Evolutionary conservation across 2,888 invertebrate species (phyloP), one percentile per base, ranked within the genome.

Genomic region (Slavum lentiscoides): DNA sequence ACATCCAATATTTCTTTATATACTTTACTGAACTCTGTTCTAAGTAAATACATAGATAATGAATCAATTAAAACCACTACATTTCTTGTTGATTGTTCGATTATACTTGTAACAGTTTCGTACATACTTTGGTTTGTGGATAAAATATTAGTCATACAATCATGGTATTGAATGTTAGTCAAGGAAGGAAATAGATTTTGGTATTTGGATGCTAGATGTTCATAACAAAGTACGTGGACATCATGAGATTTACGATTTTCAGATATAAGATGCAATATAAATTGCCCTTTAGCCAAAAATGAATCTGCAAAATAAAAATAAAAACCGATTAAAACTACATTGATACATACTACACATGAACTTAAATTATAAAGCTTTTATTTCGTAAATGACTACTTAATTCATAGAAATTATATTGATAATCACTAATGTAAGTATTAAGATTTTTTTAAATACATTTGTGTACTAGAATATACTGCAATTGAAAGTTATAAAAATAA

Each of bases 41-140:
- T 55, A 21, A 81, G 67, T 43, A 83, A 64, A 67, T 76, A 76
- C 39, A 81, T 68, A 19, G 83, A 82, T 13, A 83, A 61, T 9
- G 83, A 83, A 76, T 83, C 83, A 43, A 83, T 68, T 58, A 83
- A 67, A 37, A 83, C 21, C 1, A 82, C 59, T 30, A 82, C 15
- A 66, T 82, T 82, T 74, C 37, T 82, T 4, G 70, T 59, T 23
- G 70, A 43, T 55, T 80, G 64, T 55, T 64, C 19, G 19, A 64
- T 62, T 62, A 80, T 64, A 62, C 8, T 58, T 62, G 43, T 23
- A 23, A 70, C 43, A 58, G 23, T 64, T 62, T 80, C 77, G 0
- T 55, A 21, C 53, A 70, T 53, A 70, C 62, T 70, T 39, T n/a
- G 23, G 11, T 64, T 53, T 53, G 17, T 15, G n/a, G 58, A 59